Base-by-base conservation (phyloP, 2,113 vertebrate genomes). In the Aptenodytes forsteri region DNA sequence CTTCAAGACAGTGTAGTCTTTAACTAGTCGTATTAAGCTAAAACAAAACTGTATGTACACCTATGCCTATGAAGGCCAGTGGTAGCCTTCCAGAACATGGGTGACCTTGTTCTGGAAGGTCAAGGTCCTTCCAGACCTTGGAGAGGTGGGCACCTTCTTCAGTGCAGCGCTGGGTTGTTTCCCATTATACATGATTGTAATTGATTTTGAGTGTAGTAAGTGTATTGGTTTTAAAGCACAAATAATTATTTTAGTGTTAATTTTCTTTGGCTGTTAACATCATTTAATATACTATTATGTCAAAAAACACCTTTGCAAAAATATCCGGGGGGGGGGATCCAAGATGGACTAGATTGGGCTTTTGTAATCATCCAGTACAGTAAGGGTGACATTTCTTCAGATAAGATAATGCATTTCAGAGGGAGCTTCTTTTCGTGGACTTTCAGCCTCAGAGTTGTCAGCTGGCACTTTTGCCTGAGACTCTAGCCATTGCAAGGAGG, bases 261-360 rank as follows among this genome's bases (percentile, higher is more conserved):
- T 13, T 91, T 79, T 29, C 15, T 17, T 40, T 86, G 50, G 29
- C 40, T 79, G 11, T 84, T 59, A 55, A 54, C 25, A 40, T 92
- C 4, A 70, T 34, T 66, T 36, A 47, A 64, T 72, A 8, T 20
- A n/a, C 29, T 46, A 2, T 77, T 67, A 46, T 42, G 22, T 61
- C 59, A 50, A 69, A 59, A 72, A 87, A 7, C 14, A 58, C 2
- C 2, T 66, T 54, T 18, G 6, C 27, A 70, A 52, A 61, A 11
- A 10, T 34, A 62, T 78, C 9, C 0, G 0, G 6, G 2, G 7
- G 6, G 5, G 1, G 3, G 1, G 3, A 25, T 25, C 32, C 16
- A 30, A 27, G 36, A 25, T 47, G 30, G 47, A 49, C 46, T 69
- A n/a, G 27, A 27, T 17, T 34, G 30, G 50, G 46, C 26, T 78